These are phyloP conservation scores for Euplagia quadripunctaria DNA, from an alignment of 2,888 invertebrate species.

Conservation along the genomic window DNA sequence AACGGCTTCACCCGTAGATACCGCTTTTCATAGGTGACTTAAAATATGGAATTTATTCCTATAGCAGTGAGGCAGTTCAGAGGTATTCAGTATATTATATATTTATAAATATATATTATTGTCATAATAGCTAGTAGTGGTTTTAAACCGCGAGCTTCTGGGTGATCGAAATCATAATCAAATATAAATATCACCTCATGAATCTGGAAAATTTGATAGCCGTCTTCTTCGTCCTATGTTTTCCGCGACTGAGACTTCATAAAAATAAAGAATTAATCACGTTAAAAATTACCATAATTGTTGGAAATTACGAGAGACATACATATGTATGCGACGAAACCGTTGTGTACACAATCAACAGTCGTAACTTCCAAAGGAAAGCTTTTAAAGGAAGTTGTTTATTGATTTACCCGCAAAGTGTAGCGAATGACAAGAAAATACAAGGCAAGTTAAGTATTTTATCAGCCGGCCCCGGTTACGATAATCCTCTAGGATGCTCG, in stretches of 20 bases:
- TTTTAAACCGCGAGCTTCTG: no score
- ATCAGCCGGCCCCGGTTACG: slow-evolving; percentile 8
- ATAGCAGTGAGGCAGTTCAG: no score
- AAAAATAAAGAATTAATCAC: neutral
- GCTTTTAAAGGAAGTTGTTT: slow-evolving; percentile 1
- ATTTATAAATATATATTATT: no score
- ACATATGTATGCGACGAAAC: neutral
- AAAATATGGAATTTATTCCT: no score
- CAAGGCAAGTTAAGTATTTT: slow-evolving; percentile 14
- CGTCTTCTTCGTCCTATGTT: neutral
- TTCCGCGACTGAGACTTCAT: neutral
- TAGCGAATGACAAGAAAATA: slow-evolving; percentile 12
- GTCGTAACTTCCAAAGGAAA: neutral
- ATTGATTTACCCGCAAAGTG: slow-evolving; percentile 8
- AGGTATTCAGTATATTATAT: no score
- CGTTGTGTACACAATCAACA: neutral
- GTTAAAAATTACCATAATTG: neutral
- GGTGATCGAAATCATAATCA: no score
- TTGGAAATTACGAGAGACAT: neutral
- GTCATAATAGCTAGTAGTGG: no score
- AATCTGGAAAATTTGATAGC: no score
- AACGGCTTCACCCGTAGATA: no score
- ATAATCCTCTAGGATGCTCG: slow-evolving; percentile 11
- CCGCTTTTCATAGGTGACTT: no score
- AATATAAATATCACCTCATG: neutral